A percentile compares a stretch with the other conserved stretches of the same genome.
Conservation (phyloP, 2,888 invertebrate genomes). For the Ichneumoninae sp. region DNA sequence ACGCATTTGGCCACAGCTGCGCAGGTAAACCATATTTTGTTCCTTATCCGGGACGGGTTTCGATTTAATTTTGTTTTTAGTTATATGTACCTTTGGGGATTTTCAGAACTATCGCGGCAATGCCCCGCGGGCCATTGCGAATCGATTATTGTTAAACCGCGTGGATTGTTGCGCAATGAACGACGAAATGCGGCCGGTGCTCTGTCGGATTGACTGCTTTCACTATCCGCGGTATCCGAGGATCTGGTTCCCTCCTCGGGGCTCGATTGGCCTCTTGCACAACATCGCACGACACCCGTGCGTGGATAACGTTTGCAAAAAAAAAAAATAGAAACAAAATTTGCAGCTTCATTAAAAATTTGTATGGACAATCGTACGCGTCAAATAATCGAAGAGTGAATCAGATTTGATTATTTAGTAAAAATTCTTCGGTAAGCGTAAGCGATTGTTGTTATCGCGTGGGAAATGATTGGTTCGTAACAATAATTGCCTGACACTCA, state of each 20-base stretch:
- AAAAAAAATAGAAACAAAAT: neutral
- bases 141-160: conserved; percentile 52
- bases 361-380: neutral
- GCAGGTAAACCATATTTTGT: conserved; percentile 8
- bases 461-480: neutral
- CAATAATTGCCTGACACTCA: neutral
- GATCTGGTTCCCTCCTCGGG: conserved; percentile 78
- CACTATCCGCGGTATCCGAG: conserved; percentile 76
- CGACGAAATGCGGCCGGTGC: conserved; percentile 58
- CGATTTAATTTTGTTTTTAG: conserved; percentile 3
- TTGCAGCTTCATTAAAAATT: neutral
- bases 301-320: neutral
- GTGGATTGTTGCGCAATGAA: conserved; percentile 64
- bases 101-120: neutral
- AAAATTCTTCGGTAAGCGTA: neutral
- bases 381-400: neutral
- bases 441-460: neutral
- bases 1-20: conserved; percentile 28
- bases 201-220: conserved; percentile 77
- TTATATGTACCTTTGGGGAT: conserved; percentile 17
- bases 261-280: conserved; percentile 73
- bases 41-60: neutral
- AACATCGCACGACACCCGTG: conserved; percentile 66
- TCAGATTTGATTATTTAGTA: neutral
- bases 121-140: conserved; percentile 23